Evolutionary conservation across 2,888 invertebrate species (phyloP).

Genomic region (Ectemnius continuus): DNA sequence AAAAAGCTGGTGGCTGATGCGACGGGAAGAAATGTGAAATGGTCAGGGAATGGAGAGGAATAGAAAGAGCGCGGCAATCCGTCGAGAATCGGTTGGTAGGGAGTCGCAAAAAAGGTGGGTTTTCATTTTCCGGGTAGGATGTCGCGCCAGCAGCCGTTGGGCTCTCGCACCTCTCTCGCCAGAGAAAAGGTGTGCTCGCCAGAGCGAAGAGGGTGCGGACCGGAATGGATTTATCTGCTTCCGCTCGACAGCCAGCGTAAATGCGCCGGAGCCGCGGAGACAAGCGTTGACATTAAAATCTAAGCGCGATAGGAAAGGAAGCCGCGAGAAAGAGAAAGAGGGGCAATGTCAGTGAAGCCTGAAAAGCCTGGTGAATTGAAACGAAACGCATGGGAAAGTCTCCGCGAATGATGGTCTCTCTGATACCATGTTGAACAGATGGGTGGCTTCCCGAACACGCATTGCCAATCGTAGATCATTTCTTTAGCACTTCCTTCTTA

Average conservation of each 20-base stretch:
- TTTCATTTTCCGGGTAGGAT: slow-evolving; percentile 15
- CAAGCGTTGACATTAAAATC: slow-evolving; percentile 48
- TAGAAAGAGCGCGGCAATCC: slow-evolving; percentile 25
- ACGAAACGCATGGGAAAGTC: too few relatives aligned
- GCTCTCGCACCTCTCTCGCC: not conserved
- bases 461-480: too few relatives aligned
- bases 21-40: too few relatives aligned
- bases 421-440: too few relatives aligned
- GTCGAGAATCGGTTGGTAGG: slow-evolving; percentile 16
- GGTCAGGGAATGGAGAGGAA: not conserved
- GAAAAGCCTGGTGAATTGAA: not conserved
- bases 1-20: too few relatives aligned
- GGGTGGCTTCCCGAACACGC: too few relatives aligned
- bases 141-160: not conserved
- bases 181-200: not conserved
- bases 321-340: not conserved
- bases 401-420: too few relatives aligned
- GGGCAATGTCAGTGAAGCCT: not conserved
- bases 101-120: not conserved
- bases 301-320: slow-evolving; percentile 22
- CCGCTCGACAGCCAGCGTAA: slow-evolving; percentile 7
- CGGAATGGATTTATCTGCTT: slow-evolving; percentile 41
- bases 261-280: slow-evolving; percentile 24
- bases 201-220: not conserved
- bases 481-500: too few relatives aligned